Evolutionary conservation across 2,888 invertebrate genomes (phyloP).

Genomic region (Chouioia cunea): DNA sequence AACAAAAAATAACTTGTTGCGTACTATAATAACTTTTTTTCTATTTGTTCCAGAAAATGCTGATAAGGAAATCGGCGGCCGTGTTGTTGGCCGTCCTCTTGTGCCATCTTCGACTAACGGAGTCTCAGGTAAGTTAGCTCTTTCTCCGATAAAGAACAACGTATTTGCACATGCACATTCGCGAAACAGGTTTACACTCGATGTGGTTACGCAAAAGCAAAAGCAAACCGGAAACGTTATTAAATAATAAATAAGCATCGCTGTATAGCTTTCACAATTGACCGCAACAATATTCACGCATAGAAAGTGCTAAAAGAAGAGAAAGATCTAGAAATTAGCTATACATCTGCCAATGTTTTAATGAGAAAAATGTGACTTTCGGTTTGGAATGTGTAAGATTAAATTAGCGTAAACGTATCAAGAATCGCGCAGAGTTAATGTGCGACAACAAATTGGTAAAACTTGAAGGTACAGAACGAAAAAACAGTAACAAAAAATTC

Average conservation of each 20-base stretch:
- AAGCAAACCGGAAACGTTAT: constrained; percentile 30
- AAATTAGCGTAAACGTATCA: too few species aligned
- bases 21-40: constrained; percentile 8
- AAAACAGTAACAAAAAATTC: constrained; percentile 8
- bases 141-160: constrained; percentile 11
- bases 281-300: too few species aligned
- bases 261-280: too few species aligned
- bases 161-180: constrained; percentile 1
- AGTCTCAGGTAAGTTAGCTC: constrained; percentile 73
- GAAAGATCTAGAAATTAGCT: too few species aligned
- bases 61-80: constrained; percentile 81
- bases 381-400: too few species aligned
- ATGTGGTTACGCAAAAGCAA: too few species aligned
- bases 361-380: too few species aligned
- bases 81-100: constrained; percentile 77
- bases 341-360: too few species aligned
- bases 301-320: too few species aligned
- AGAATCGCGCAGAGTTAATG: too few species aligned
- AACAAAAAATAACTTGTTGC: neutral
- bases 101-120: constrained; percentile 72
- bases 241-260: constrained; percentile 27
- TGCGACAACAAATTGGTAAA: neutral
- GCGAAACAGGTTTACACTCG: constrained; percentile 42
- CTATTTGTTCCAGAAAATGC: constrained; percentile 76
- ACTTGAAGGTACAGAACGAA: neutral